These are phyloP conservation scores for Beroe ovata DNA, from an alignment of 37 sponge, comb jelly and placozoan species.

Conservation along the genomic window DNA sequence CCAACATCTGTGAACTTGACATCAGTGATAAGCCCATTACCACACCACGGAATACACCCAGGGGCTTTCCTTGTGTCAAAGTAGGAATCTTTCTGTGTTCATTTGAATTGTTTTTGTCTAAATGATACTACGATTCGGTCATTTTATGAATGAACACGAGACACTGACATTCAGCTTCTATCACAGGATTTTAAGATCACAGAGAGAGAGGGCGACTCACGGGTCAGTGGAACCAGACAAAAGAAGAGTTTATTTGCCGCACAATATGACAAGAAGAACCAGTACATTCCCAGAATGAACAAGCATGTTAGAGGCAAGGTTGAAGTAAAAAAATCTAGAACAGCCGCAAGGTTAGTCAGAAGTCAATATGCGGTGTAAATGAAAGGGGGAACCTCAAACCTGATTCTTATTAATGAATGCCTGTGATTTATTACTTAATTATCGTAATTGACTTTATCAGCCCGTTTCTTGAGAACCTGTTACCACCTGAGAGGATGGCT, in stretches of 20 bases:
- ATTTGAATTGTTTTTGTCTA: background rate
- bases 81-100: background rate
- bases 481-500: slow-evolving; percentile 31
- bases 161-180: no score
- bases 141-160: no score
- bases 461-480: slow-evolving; percentile 28
- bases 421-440: no score
- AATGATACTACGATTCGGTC: no score
- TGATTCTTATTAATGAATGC: no score
- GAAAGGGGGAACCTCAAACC: no score
- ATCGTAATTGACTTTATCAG: no score
- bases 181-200: background rate
- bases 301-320: background rate
- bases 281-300: background rate
- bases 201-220: background rate
- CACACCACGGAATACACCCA: background rate
- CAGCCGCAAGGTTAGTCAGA: no score
- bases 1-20: slow-evolving; percentile 40
- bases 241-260: slow-evolving; percentile 36
- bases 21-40: background rate
- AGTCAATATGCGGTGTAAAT: no score
- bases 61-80: slow-evolving; percentile 40
- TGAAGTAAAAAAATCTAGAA: no score
- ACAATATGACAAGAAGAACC: slow-evolving; percentile 17
- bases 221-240: background rate